Conservation (phyloP, 2,797 vertebrate genomes). For the Aplochiton taeniatus region DNA sequence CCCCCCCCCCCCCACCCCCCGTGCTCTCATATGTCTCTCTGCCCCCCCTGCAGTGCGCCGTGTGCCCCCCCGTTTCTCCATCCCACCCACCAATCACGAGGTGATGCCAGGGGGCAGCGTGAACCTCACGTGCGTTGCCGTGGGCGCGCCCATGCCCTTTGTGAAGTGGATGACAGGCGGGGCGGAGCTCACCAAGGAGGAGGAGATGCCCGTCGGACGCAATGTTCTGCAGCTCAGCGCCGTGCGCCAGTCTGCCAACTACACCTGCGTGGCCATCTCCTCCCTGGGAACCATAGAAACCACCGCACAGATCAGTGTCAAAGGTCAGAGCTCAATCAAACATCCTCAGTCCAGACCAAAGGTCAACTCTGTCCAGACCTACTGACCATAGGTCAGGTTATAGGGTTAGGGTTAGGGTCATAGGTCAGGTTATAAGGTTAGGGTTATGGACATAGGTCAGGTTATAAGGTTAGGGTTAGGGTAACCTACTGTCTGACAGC, state of each 20-base stretch:
- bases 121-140: conserved; percentile 96
- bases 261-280: conserved; percentile 96
- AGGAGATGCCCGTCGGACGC: conserved; percentile 93
- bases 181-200: conserved; percentile 89
- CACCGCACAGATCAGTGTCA: conserved; percentile 91
- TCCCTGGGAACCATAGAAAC: conserved; percentile 94
- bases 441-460: too few relatives aligned
- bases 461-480: too few relatives aligned
- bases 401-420: too few relatives aligned
- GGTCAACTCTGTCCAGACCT: too few relatives aligned
- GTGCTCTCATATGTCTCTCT: conserved; percentile 34
- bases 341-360: too few relatives aligned
- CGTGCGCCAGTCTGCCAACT: conserved; percentile 90
- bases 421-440: too few relatives aligned
- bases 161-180: conserved; percentile 93
- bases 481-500: too few relatives aligned
- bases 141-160: conserved; percentile 95
- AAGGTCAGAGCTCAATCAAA: conserved; percentile 78
- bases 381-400: too few relatives aligned
- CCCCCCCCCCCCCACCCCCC: not conserved
- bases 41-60: conserved; percentile 88
- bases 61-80: conserved; percentile 97
- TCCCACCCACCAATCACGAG: conserved; percentile 94
- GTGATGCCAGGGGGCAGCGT: conserved; percentile 97
- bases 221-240: conserved; percentile 92